Percentiles rank a stretch among this genome's conserved stretches.
phyloP scores from a whole-genome alignment of 1,140 invertebrate species.

The Parapsyche elsis region DNA sequence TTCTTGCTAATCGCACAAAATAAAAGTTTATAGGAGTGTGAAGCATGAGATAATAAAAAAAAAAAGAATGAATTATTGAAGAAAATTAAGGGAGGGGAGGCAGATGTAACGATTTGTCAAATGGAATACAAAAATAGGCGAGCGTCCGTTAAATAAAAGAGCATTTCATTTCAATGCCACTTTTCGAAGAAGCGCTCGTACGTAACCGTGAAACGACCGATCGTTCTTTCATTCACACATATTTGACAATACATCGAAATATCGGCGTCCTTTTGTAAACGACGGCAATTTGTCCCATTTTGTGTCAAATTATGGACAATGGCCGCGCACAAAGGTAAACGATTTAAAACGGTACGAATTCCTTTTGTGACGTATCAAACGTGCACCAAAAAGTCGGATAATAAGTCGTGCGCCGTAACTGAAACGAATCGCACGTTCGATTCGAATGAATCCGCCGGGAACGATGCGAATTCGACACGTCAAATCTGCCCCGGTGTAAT shows the following conservation, averaged over 20 bases:
- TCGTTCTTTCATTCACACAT: constrained; percentile 20
- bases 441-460: neutral
- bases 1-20: no score
- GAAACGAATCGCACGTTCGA: neutral
- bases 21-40: no score
- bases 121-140: neutral
- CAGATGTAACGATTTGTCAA: neutral
- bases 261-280: constrained; percentile 23
- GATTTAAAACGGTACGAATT: constrained; percentile 27
- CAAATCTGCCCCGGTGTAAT: neutral
- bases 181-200: constrained; percentile 33
- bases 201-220: constrained; percentile 49
- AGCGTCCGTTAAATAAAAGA: constrained; percentile 50
- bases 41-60: no score
- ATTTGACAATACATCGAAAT: constrained; percentile 30
- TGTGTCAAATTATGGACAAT: constrained; percentile 51
- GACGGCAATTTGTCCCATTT: constrained; percentile 54
- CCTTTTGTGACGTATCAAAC: constrained; percentile 19
- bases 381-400: neutral
- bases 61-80: neutral
- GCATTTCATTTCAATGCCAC: constrained; percentile 10
- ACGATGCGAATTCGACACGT: neutral
- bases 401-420: neutral
- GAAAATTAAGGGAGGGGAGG: neutral
- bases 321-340: constrained; percentile 6